Evolutionary conservation across 2,888 invertebrate species (phyloP).

Genomic region (Azorinus chamasolen): DNA sequence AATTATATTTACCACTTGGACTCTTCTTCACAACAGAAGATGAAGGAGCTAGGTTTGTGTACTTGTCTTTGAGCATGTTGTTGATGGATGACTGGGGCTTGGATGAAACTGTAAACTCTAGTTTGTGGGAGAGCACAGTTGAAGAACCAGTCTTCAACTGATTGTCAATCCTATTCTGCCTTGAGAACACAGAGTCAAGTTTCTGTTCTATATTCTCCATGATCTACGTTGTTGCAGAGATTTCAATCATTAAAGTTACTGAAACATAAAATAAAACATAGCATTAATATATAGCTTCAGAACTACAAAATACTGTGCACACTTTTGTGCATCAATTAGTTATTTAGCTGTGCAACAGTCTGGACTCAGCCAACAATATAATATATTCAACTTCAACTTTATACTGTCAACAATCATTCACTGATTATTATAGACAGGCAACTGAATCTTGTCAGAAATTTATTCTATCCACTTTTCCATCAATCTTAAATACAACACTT

Average conservation of each 20-base stretch:
- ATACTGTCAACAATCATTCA: too few relatives aligned
- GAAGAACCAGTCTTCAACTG: constrained; percentile 50
- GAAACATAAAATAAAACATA: not conserved
- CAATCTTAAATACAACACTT: too few relatives aligned
- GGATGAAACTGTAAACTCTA: constrained; percentile 48
- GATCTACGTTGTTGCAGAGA: not conserved
- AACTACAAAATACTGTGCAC: too few relatives aligned
- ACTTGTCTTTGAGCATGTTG: constrained; percentile 57
- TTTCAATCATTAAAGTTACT: not conserved
- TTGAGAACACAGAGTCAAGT: constrained; percentile 44
- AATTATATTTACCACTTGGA: constrained; percentile 30
- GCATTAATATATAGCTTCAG: too few relatives aligned
- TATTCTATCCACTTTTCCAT: too few relatives aligned
- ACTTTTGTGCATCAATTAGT: too few relatives aligned
- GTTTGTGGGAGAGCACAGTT: constrained; percentile 53
- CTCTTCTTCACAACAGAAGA: constrained; percentile 21
- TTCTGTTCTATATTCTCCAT: constrained; percentile 56
- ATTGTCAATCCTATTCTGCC: constrained; percentile 44
- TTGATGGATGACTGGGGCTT: constrained; percentile 49
- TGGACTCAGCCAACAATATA: too few relatives aligned
- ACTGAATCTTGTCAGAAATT: too few relatives aligned
- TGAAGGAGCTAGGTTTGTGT: constrained; percentile 46
- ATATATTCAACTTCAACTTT: too few relatives aligned
- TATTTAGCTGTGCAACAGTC: too few relatives aligned
- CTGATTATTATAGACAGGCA: too few relatives aligned